Percentiles rank a stretch among this genome's conserved stretches.
phyloP scores from a whole-genome alignment of 1,140 invertebrate species.

The Marisa cornuarietis region DNA sequence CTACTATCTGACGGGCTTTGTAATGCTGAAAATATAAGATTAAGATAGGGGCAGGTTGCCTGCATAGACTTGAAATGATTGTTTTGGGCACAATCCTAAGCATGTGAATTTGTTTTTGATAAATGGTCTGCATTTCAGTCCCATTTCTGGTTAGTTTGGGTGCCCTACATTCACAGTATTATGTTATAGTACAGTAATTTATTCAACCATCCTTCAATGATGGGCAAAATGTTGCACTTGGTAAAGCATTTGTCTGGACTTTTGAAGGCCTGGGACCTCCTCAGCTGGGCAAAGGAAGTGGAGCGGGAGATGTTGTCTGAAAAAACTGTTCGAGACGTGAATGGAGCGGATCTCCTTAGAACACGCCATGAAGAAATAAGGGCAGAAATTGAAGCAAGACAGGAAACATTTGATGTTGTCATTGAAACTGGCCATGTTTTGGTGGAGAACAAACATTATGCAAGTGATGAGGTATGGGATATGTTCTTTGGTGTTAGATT shows the following conservation, averaged over 20 bases:
- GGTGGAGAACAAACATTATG: constrained; percentile 82
- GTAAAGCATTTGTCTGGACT: background rate
- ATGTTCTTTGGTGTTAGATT: background rate
- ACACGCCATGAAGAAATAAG: constrained; percentile 87
- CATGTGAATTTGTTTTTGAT: too few species aligned
- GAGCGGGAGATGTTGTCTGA: constrained; percentile 83
- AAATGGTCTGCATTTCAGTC: too few species aligned
- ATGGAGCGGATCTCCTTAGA: constrained; percentile 85
- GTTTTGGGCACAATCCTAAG: too few species aligned
- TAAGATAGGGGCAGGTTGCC: too few species aligned
- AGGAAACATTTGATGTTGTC: constrained; percentile 84
- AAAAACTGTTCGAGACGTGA: constrained; percentile 87
- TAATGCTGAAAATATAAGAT: too few species aligned
- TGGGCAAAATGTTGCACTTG: too few species aligned
- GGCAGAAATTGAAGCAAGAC: constrained; percentile 93
- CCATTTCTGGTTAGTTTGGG: too few species aligned
- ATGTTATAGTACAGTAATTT: too few species aligned
- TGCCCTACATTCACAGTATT: too few species aligned
- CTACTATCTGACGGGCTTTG: too few species aligned
- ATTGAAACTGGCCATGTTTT: constrained; percentile 84
- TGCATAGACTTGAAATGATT: too few species aligned
- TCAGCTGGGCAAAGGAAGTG: constrained; percentile 86
- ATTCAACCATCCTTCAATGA: too few species aligned
- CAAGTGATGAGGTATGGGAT: constrained; percentile 70
- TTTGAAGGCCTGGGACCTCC: constrained; percentile 83